Evolutionary conservation across 1,140 invertebrate genomes (phyloP), one percentile per base, ranked within the genome.

Genomic region (Drosophila kikkawai): DNA sequence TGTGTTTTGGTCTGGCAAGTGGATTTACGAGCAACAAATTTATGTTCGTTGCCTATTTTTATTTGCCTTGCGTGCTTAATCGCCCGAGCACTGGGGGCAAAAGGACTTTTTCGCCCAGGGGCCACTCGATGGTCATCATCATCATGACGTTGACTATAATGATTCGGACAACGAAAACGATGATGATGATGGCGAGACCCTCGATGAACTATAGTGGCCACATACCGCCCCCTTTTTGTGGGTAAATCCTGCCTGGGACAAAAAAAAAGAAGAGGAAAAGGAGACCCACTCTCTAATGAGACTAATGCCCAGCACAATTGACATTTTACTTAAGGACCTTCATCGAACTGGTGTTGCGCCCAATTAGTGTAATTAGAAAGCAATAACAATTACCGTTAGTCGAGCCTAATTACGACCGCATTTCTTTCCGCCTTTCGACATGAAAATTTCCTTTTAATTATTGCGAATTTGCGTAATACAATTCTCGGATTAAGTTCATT

Each of bases 1-100:
- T 74, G 57, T 85, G 79, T 58, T 63, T 56, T 47, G 60, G 82
- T 69, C 80, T 78, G 75, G 65, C 67, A 67, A 84, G 32, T 91
- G 86, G 82, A 90, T 90, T 90, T 90, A 90, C 85, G 85, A 90
- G 85, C 86, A 82, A 86, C 86, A 90, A 90, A 90, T 90, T 90
- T 90, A 90, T 90, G 85, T 86, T 82, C 82, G 82, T 91, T 90
- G 87, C 79, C 85, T 90, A 90, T 91, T 90, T 90, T 90, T 90
- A 90, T 90, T 90, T 90, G 85, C 63, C 79, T 90, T 90, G 87
- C 85, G 85, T 90, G 85, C 79, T 85, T 91, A 90, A 90, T 90
- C 82, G 86, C 44, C 85, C 82, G 67, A 73, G 70, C 70, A 73
- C 45, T 26, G 68, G 53, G 68, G 59, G 55, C 60, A 41, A 63